These are phyloP conservation scores for Buathra laborator DNA, from an alignment of 2,888 invertebrate species.

Conservation along the genomic window DNA sequence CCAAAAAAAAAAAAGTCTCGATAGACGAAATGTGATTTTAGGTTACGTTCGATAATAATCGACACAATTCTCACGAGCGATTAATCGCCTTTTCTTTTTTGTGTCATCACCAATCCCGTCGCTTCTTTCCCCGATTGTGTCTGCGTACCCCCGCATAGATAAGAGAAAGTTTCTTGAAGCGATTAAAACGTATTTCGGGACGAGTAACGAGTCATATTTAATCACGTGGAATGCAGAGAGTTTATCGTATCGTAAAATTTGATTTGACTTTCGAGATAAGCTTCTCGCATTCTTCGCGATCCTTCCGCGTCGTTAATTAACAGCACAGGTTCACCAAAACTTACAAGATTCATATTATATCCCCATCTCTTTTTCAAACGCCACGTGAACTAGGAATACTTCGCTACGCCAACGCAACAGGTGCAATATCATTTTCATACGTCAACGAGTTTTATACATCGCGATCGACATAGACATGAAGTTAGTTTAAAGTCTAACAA, in stretches of 20 bases:
- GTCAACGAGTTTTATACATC: not conserved
- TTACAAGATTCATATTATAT: not conserved
- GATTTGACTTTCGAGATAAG: not conserved
- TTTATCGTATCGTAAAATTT: not conserved
- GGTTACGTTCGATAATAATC: not conserved
- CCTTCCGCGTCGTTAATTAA: not conserved
- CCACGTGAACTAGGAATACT: not conserved
- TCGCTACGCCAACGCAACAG: not conserved
- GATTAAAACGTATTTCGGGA: not conserved
- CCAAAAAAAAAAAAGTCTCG: not conserved
- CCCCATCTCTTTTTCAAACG: not conserved
- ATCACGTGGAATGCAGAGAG: not conserved
- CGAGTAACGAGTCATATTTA: not conserved
- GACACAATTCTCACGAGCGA: not conserved
- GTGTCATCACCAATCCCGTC: not conserved
- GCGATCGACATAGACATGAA: not conserved
- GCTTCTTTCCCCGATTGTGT: not conserved
- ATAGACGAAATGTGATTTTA: not conserved
- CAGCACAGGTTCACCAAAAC: not conserved
- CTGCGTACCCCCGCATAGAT: not conserved
- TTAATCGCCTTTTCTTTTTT: not conserved
- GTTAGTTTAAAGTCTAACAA: conserved; percentile 5
- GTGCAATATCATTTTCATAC: conserved; percentile 13
- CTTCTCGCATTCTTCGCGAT: not conserved
- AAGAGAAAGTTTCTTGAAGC: not conserved